These are phyloP conservation scores for Nysson spinosus DNA, from an alignment of 2,888 invertebrate species.

Conservation along the genomic window DNA sequence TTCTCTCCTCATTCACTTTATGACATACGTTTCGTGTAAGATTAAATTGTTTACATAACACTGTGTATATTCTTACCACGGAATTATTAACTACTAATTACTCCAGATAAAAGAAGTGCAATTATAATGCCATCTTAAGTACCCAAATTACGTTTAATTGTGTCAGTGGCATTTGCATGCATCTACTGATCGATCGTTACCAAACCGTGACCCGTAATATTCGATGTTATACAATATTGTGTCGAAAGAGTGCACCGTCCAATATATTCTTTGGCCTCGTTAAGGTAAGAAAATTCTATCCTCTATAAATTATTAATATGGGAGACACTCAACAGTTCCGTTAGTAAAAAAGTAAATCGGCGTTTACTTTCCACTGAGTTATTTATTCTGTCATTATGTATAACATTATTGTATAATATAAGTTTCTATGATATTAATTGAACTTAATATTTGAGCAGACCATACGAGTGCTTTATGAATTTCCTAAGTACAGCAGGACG, in stretches of 20 bases:
- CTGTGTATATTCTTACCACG: not conserved
- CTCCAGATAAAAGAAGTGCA: not conserved
- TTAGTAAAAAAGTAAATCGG: no score
- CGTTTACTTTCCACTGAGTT: no score
- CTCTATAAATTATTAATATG: not conserved
- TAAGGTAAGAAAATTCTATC: not conserved
- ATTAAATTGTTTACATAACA: no score
- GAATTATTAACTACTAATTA: not conserved
- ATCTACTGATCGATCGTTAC: not conserved
- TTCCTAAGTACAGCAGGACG: no score
- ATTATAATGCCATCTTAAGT: conserved; percentile 4
- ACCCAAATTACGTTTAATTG: conserved; percentile 26
- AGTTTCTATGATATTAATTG: no score
- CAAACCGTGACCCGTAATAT: not conserved
- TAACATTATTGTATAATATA: no score
- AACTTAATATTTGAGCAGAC: no score
- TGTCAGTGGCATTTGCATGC: conserved; percentile 40
- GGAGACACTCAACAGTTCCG: no score
- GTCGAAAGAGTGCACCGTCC: not conserved
- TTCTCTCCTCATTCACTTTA: no score
- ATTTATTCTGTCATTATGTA: no score
- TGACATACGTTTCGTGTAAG: no score
- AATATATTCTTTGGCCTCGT: not conserved
- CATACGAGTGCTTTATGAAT: no score
- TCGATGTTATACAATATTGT: not conserved